Evolutionary conservation across 2,797 vertebrate genomes (phyloP).

Genomic region (Lycodopsis pacificus): DNA sequence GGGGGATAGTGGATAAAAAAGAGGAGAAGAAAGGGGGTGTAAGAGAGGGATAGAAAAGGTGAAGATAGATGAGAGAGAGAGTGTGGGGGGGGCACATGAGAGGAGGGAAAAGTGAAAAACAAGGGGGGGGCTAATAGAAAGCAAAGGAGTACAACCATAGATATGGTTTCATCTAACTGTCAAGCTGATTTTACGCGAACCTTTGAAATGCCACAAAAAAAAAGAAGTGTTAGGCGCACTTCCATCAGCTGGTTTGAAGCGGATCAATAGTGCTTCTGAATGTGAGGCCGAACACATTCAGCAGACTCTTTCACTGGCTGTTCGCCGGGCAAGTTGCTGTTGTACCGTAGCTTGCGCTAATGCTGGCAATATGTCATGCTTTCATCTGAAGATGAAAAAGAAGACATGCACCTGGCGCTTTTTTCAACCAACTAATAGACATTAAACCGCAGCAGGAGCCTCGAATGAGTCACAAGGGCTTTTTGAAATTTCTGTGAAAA

Average conservation of each 20-base stretch:
- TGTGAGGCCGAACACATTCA: conserved; percentile 31
- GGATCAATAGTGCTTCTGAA: conserved; percentile 41
- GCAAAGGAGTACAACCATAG: conserved; percentile 18
- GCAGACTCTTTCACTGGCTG: conserved; percentile 33
- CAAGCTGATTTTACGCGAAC: conserved; percentile 53
- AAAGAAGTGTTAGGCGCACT: conserved; percentile 15
- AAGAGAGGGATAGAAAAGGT: conserved; percentile 26
- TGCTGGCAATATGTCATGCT: conserved; percentile 35
- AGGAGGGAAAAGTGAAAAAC: conserved; percentile 23
- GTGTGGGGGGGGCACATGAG: conserved; percentile 22
- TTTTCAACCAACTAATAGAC: conserved; percentile 26
- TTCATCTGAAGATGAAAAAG: conserved; percentile 41
- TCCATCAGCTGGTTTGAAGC: conserved; percentile 42
- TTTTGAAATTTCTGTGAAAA: conserved; percentile 13
- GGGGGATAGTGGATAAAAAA: conserved; percentile 38
- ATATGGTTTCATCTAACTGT: conserved; percentile 57
- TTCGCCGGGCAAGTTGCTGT: conserved; percentile 27
- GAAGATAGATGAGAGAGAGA: conserved; percentile 34
- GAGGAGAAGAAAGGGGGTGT: conserved; percentile 33
- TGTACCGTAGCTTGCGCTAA: conserved; percentile 31
- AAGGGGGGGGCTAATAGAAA: conserved; percentile 22
- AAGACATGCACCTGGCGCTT: conserved; percentile 34
- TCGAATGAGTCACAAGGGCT: conserved; percentile 9
- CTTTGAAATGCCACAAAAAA: conserved; percentile 51
- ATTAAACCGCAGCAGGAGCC: conserved; percentile 28